Base-by-base conservation (phyloP, 2,113 vertebrate species). In the Gallinago paraguaiae region DNA sequence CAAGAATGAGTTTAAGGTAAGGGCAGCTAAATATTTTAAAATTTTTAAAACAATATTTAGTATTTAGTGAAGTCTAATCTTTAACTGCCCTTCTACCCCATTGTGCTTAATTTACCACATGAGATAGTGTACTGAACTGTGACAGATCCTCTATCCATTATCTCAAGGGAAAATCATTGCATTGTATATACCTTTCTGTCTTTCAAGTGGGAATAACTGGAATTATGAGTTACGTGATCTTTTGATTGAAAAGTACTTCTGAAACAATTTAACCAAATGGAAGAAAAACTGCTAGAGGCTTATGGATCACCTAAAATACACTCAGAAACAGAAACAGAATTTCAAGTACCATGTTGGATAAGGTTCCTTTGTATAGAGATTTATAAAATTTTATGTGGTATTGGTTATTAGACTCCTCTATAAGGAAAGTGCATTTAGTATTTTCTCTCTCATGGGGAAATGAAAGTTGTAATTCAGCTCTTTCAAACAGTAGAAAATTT, bases 1-100 rank as follows among this genome's bases (percentile, higher is more conserved):
- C 77, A 98, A 96, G 93, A 98, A 99, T 97, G 99, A 99, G 96
- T 98, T 98, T 90, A 99, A 99, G 99, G 99, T 99, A 98, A 97
- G 89, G 60, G 24, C 53, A 95, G 28, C 30, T 68, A 83, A n/a
- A n/a, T n/a, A n/a, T n/a, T n/a, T n/a, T n/a, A n/a, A n/a, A n/a
- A n/a, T n/a, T n/a, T 60, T 75, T 16, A 4, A 60, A 65, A 79
- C 18, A 68, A 27, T 70, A 53, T 61, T 77, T 95, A n/a, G 11
- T 46, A 69, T 95, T 90, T 56, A 72, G 4, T 37, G 13, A 87
- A 68, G 8, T 65, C 22, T 78, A 24, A 33, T 74, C 28, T 82
- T 82, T 54, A 50, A 37, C 25, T 80, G 13, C 19, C 13, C 18
- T 75, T 82, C 30, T 72, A 11, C 7, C 18, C 13, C 4, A 17